Conservation (phyloP, 2,888 invertebrate species). For the Eupithecia dodoneata region DNA sequence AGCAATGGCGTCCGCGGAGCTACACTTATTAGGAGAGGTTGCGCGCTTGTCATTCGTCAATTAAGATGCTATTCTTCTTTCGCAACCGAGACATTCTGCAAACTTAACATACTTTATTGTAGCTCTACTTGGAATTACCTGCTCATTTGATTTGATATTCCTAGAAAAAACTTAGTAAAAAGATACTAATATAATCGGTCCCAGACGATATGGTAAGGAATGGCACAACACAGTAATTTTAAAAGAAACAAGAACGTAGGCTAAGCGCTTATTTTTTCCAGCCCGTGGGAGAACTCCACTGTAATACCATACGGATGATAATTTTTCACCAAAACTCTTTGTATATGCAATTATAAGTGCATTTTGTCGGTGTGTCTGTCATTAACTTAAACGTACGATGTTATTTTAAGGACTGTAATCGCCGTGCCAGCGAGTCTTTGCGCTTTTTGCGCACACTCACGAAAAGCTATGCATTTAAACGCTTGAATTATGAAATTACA, state of each 20-base stretch:
- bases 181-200: constrained; percentile 12
- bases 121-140: constrained; percentile 15
- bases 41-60: constrained; percentile 27
- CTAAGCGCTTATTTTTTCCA: constrained; percentile 40
- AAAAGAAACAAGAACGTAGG: constrained; percentile 18
- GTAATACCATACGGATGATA: constrained; percentile 71
- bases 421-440: constrained; percentile 72
- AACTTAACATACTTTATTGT: constrained; percentile 18
- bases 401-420: constrained; percentile 83
- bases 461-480: constrained; percentile 84
- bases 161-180: constrained; percentile 12
- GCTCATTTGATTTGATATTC: constrained; percentile 11
- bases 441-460: constrained; percentile 74
- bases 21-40: constrained; percentile 28
- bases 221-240: constrained; percentile 15
- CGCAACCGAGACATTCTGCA: constrained; percentile 26
- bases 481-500: constrained; percentile 84
- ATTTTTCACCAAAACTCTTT: constrained; percentile 82
- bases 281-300: constrained; percentile 65
- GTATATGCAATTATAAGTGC: constrained; percentile 82
- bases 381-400: constrained; percentile 84
- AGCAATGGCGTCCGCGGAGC: constrained; percentile 1
- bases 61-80: constrained; percentile 30
- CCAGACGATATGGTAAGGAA: constrained; percentile 14
- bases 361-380: constrained; percentile 83